Base-by-base conservation (phyloP, 2,888 invertebrate species). In the Pogonocherus hispidulus region DNA sequence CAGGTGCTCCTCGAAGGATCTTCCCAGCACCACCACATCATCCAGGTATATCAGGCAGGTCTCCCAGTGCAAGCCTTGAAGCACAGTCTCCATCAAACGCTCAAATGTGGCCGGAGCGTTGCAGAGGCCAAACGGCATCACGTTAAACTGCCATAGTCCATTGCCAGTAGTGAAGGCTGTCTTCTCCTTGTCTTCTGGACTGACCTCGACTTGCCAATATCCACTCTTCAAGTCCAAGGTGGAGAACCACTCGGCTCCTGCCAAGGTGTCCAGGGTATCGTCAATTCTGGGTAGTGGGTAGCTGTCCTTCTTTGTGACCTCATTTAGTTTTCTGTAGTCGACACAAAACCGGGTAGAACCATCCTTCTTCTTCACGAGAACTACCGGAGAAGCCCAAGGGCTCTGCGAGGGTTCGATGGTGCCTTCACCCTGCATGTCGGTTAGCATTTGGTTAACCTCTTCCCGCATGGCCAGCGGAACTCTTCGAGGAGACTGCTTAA, bases 21-120 rank as follows among this genome's bases (percentile, higher is more conserved):
- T 69, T 44, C 68, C 64, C 27, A 74, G 52, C 1, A 71, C 54
- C 0, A 75, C 67, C 0, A 80, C 56, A 60, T 80, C 76, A 51
- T 79, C 77, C 23, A 76, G 22, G 57, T 76, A 77, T 6, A 74
- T 67, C 19, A 76, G 55, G 44, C 72, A 75, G 3, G 60, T 65
- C 49, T 73, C 59, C 55, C 64, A 69, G 6, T 54, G 9, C 2
- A 74, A 74, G 68, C 71, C 68, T 56, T 9, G 73, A 46, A 52
- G 70, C 18, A 23, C 66, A 4, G 16, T 11, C 16, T 79, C 76
- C 76, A 79, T 70, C 47, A 76, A 47, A 27, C 72, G n/a, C 37
- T 78, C 71, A 62, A 78, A 76, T 9, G 11, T 78, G 8, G 44
- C 44, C 6, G 44, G 44, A 1, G 44, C 4, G 16, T 44, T 44